A percentile compares a stretch with the other conserved stretches of the same genome.
These are phyloP conservation scores for Eulacestoma nigropectus DNA, from an alignment of 2,113 vertebrate genomes.

Conservation along the genomic window DNA sequence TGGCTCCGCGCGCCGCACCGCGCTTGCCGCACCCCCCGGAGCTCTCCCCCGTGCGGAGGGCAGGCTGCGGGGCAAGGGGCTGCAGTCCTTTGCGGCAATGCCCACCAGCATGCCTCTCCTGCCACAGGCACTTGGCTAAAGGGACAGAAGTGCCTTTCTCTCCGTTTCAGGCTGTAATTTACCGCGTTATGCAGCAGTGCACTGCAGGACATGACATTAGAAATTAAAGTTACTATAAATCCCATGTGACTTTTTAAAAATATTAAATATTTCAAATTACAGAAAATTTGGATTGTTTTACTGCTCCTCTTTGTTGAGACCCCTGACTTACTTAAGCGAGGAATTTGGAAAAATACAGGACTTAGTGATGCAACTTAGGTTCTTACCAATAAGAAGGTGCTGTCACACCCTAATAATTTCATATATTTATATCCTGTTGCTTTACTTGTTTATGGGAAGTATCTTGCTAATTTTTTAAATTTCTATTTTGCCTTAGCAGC, in stretches of 20 bases:
- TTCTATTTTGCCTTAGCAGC: background rate
- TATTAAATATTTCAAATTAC: background rate
- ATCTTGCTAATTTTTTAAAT: background rate
- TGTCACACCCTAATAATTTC: background rate
- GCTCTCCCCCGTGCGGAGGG: background rate
- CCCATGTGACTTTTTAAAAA: background rate
- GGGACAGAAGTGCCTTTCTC: background rate
- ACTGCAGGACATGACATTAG: background rate
- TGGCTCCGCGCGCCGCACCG: background rate
- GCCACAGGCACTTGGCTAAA: background rate
- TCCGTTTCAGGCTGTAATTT: background rate
- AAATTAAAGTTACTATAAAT: background rate
- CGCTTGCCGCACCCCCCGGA: background rate
- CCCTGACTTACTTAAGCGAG: background rate
- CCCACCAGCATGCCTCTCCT: background rate
- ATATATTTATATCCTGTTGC: background rate
- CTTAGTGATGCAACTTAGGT: background rate
- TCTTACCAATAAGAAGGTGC: background rate
- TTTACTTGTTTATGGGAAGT: background rate
- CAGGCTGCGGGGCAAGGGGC: background rate
- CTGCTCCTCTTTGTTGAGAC: background rate
- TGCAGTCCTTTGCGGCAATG: background rate
- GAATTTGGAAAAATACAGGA: background rate
- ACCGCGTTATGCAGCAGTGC: rapidly evolving
- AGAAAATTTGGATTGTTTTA: background rate